phyloP scores from a whole-genome alignment of 2,797 vertebrate genomes.

The Syngnathus acus region DNA sequence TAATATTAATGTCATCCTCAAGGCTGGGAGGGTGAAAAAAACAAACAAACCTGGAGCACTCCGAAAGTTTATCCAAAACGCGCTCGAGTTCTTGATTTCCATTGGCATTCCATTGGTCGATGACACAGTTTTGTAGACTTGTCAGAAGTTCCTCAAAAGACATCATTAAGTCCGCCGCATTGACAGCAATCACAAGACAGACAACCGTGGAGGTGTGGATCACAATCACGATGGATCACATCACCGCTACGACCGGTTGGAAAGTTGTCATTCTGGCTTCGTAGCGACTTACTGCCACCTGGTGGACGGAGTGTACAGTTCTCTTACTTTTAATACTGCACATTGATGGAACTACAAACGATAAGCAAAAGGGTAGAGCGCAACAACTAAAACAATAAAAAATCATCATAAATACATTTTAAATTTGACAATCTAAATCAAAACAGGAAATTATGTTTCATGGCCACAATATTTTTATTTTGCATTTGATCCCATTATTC shows the following conservation, averaged over 20 bases:
- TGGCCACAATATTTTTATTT: not conserved
- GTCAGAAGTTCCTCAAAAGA: slow-evolving; percentile 47
- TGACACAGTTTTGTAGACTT: slow-evolving; percentile 33
- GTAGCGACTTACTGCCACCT: not conserved
- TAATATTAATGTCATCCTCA: not conserved
- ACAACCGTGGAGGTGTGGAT: not conserved
- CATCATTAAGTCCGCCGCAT: slow-evolving; percentile 23
- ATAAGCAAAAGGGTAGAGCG: not conserved
- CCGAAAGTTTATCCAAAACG: slow-evolving; percentile 48
- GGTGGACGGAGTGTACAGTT: not conserved
- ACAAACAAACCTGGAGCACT: slow-evolving; percentile 57
- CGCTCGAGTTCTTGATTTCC: slow-evolving; percentile 25
- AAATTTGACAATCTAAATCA: not conserved
- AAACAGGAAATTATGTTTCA: not conserved
- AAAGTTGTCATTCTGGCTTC: not conserved
- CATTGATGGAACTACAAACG: not conserved
- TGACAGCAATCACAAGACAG: no score
- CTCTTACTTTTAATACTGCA: not conserved
- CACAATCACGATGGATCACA: no score
- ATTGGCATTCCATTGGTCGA: slow-evolving; percentile 16
- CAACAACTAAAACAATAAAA: not conserved
- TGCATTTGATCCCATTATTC: not conserved
- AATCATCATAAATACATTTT: not conserved
- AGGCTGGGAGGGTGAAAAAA: not conserved
- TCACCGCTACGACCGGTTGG: not conserved